Evolutionary conservation across 2,888 invertebrate genomes (phyloP), one percentile per base, ranked within the genome.

Genomic region (Caprella mutica): DNA sequence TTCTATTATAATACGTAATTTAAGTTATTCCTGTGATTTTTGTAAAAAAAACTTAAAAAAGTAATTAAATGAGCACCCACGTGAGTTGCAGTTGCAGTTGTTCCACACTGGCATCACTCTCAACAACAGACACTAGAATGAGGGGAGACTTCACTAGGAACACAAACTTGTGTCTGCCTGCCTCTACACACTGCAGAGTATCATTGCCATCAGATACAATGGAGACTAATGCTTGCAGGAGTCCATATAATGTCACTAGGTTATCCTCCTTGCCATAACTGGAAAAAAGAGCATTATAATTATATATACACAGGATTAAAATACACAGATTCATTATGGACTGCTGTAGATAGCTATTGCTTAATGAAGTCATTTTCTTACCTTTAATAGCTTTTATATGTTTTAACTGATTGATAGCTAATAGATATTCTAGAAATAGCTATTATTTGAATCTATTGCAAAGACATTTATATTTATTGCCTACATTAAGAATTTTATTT

Each of bases 181-280:
- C 87, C 65, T 82, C 83, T 43, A 96, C 86, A 12, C 85, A 88
- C 65, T 85, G 80, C 61, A 98, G 82, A 65, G 82, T 82, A 75
- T 94, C 93, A 65, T 81, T 78, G 65, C 82, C 82, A 65, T 82
- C 83, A 70, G 90, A 86, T 0, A 92, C 86, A 67, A 90, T 86
- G 65, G 91, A 91, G 2, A 91, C 90, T 65, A 96, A 73, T 0
- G 93, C 94, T 73, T 92, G 91, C 76, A 93, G 87, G 1, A 96
- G 88, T 17, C 96, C 94, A 76, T 92, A 94, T 17, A 93, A 75
- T 17, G 93, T 91, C 6, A 90, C 93, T 68, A 96, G 75, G 72
- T 90, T 88, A 70, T 94, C 93, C 76, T 96, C 96, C 72, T 83
- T 86, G 5, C 92, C 92, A 74, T 89, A 84, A 69, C 90, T 86